Percentiles rank a stretch among this genome's conserved stretches.
Evolutionary conservation across 1,140 invertebrate genomes (phyloP).

Genomic region (Holotrichia oblita): DNA sequence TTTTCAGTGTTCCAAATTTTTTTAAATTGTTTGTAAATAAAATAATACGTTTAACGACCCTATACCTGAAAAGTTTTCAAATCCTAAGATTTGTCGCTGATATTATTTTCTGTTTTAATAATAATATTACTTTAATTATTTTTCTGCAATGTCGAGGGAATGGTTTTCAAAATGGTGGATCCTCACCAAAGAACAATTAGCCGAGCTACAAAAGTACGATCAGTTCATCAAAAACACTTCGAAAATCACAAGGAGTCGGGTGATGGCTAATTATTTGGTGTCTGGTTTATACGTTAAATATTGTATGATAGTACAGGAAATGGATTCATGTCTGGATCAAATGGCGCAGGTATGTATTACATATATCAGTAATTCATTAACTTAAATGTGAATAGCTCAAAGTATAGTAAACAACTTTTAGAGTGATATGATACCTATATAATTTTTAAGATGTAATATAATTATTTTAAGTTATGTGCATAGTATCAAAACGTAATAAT

Average conservation of each 20-base stretch:
- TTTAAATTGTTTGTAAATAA: slow-evolving; percentile 2
- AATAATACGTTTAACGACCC: not conserved
- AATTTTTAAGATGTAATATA: too few species aligned
- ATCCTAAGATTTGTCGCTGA: too few species aligned
- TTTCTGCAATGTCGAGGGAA: slow-evolving; percentile 54
- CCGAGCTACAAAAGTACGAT: slow-evolving; percentile 46
- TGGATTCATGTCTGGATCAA: slow-evolving; percentile 56
- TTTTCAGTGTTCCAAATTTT: not conserved
- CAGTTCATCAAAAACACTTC: slow-evolving; percentile 25
- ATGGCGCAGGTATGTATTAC: slow-evolving; percentile 49
- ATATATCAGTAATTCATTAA: not conserved
- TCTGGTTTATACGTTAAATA: slow-evolving; percentile 56
- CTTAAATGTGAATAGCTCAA: too few species aligned
- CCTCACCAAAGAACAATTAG: slow-evolving; percentile 50
- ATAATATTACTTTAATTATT: too few species aligned
- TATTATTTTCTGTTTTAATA: too few species aligned
- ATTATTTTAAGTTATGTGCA: too few species aligned
- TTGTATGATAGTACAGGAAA: slow-evolving; percentile 54
- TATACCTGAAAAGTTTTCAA: too few species aligned
- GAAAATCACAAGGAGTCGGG: slow-evolving; percentile 48
- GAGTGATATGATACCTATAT: not conserved
- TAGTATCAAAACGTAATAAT: too few species aligned
- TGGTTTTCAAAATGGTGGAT: slow-evolving; percentile 59
- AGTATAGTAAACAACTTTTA: not conserved
- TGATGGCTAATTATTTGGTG: slow-evolving; percentile 50